Conservation (phyloP, 2,888 invertebrate species). For the Hypolimnas misippus region DNA sequence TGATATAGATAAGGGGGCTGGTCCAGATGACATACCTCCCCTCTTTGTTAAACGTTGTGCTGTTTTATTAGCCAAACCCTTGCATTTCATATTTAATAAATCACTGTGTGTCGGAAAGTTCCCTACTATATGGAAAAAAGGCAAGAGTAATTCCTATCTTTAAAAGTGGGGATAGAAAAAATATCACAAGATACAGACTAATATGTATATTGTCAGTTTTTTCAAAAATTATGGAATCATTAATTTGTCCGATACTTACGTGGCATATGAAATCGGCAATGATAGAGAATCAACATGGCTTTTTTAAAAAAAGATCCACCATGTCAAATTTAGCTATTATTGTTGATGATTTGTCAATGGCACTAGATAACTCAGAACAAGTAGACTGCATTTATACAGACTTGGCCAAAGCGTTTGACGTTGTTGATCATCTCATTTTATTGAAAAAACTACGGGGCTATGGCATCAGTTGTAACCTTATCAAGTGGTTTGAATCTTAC, state of each 20-base stretch:
- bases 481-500: background rate
- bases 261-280: constrained; percentile 14
- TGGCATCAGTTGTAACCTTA: background rate
- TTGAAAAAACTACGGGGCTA: background rate
- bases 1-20: constrained; percentile 24
- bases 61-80: constrained; percentile 44
- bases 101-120: background rate
- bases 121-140: too few relatives aligned
- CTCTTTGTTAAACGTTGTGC: constrained; percentile 21
- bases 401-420: background rate
- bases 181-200: background rate
- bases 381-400: constrained; percentile 8
- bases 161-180: background rate
- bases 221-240: constrained; percentile 2
- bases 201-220: constrained; percentile 8
- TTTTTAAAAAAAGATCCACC: constrained; percentile 6
- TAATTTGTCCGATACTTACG: background rate
- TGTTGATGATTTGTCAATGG: background rate
- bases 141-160: background rate
- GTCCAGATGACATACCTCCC: constrained; percentile 24
- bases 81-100: constrained; percentile 33
- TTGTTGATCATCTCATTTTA: background rate
- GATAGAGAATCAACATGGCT: constrained; percentile 15
- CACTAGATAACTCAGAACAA: constrained; percentile 4
- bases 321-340: constrained; percentile 1